Evolutionary conservation across 2,797 vertebrate species (phyloP).

Genomic region (Myotis planiceps): DNA sequence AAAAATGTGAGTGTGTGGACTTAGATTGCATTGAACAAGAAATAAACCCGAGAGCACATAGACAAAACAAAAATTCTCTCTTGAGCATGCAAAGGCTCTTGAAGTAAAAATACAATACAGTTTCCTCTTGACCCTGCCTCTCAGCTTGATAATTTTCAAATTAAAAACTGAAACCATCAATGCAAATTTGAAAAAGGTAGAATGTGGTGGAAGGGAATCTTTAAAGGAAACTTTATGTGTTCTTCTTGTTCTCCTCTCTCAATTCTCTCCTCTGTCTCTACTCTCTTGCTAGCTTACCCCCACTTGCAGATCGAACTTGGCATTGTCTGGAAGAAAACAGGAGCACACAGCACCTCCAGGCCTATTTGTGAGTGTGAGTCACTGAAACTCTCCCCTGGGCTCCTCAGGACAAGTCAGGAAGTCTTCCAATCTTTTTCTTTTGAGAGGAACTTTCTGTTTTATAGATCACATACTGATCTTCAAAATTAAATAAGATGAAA

Average conservation of each 20-base stretch:
- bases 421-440: neutral
- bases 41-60: conserved; percentile 34
- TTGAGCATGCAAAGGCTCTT: neutral
- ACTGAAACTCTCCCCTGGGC: neutral
- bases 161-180: conserved; percentile 52
- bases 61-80: conserved; percentile 30
- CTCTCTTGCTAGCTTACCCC: neutral
- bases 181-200: conserved; percentile 25
- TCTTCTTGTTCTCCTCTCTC: neutral
- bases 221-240: neutral
- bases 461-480: neutral
- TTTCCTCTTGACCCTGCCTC: conserved; percentile 46
- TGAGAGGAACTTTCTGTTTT: neutral
- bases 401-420: neutral
- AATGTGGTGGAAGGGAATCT: neutral
- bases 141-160: conserved; percentile 55
- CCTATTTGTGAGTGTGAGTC: neutral
- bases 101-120: neutral
- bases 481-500: conserved; percentile 26
- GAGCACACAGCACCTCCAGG: neutral
- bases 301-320: neutral
- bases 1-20: neutral
- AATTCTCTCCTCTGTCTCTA: conserved; percentile 6
- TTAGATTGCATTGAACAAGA: neutral
- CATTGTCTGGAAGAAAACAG: neutral